phyloP scores from a whole-genome alignment of 2,888 invertebrate species.

The Panopea generosa region DNA sequence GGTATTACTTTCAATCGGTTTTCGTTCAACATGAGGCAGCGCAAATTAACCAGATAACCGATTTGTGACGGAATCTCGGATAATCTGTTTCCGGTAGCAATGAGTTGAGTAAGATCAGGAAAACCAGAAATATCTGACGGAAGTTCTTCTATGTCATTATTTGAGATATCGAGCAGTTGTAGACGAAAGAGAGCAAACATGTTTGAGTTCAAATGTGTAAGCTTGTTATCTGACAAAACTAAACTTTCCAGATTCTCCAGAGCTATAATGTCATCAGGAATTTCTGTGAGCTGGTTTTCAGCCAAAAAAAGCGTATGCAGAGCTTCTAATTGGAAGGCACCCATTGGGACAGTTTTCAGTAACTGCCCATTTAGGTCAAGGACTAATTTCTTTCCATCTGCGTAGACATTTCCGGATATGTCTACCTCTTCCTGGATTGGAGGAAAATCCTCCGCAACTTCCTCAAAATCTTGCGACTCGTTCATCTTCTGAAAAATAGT shows the following conservation, averaged over 20 bases:
- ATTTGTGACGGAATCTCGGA: constrained; percentile 73
- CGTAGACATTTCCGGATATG: constrained; percentile 62
- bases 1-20: constrained; percentile 77
- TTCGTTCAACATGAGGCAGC: constrained; percentile 74
- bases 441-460: constrained; percentile 37
- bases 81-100: constrained; percentile 75
- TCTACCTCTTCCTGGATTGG: constrained; percentile 59
- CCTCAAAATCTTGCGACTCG: constrained; percentile 38
- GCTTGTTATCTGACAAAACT: constrained; percentile 72
- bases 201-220: constrained; percentile 68
- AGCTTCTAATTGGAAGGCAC: constrained; percentile 65
- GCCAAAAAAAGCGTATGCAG: constrained; percentile 74
- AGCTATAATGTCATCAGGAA: constrained; percentile 74
- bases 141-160: constrained; percentile 76
- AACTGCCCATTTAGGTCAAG: constrained; percentile 67
- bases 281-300: constrained; percentile 74
- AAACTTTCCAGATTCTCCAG: constrained; percentile 74
- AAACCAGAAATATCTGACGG: constrained; percentile 72
- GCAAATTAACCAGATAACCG: constrained; percentile 69
- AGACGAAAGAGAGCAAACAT: constrained; percentile 71
- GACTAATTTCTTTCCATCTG: constrained; percentile 67
- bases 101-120: constrained; percentile 69
- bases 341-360: constrained; percentile 66
- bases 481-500: constrained; percentile 36
- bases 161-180: constrained; percentile 76